phyloP scores from a whole-genome alignment of 2,113 vertebrate genomes.

The Panthera leo region DNA sequence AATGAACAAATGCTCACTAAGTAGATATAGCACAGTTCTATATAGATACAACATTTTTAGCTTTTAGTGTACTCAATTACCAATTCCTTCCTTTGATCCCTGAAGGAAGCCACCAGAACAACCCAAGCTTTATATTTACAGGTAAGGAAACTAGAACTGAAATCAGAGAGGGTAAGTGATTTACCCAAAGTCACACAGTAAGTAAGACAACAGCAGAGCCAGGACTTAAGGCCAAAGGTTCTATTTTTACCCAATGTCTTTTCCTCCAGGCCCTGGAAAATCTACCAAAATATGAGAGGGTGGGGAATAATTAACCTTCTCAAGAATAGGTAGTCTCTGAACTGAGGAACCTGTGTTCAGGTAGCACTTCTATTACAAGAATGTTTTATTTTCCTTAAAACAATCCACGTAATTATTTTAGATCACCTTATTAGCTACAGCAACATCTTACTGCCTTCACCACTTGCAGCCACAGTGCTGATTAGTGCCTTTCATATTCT shows the following conservation, averaged over 20 bases:
- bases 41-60: neutral
- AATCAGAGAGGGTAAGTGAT: neutral
- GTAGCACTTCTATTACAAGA: neutral
- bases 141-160: neutral
- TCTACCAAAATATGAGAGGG: neutral
- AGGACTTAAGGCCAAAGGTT: neutral
- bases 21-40: neutral
- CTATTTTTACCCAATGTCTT: neutral
- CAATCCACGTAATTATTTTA: neutral
- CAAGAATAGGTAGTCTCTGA: slow-evolving; percentile 30
- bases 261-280: neutral
- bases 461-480: slow-evolving; percentile 54
- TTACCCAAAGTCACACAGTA: neutral
- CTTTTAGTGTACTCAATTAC: neutral
- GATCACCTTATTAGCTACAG: slow-evolving; percentile 49
- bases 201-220: neutral
- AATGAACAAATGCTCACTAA: neutral
- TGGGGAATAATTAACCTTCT: neutral
- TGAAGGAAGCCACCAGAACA: neutral
- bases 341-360: neutral
- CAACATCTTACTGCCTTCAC: slow-evolving; percentile 60
- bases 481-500: slow-evolving; percentile 75
- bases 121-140: neutral
- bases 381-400: slow-evolving; percentile 31
- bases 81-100: neutral